A percentile compares a stretch with the other conserved stretches of the same genome.
These are phyloP conservation scores for Augiades crinisus DNA, from an alignment of 2,888 invertebrate genomes.

Conservation along the genomic window DNA sequence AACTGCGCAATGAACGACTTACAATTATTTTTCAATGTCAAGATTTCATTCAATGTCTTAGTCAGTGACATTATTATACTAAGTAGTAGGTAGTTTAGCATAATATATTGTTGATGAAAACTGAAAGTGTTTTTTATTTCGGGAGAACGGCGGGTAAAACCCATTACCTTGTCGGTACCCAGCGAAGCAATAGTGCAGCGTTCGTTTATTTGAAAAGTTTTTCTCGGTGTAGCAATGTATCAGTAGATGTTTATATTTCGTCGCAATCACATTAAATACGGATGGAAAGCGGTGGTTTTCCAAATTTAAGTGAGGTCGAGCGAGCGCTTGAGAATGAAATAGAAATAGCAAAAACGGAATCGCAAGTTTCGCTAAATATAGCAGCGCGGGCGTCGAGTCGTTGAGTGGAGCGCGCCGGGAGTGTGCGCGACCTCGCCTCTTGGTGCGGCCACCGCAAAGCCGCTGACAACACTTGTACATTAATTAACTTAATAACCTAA, in stretches of 20 bases:
- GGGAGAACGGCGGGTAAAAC: background rate
- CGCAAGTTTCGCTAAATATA: slow-evolving; percentile 78
- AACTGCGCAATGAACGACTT: slow-evolving; percentile 28
- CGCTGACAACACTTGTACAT: background rate
- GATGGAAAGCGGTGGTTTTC: slow-evolving; percentile 43
- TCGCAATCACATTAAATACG: background rate
- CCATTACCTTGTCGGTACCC: background rate
- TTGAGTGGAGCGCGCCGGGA: slow-evolving; percentile 55
- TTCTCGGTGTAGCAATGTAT: background rate
- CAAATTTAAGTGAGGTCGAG: slow-evolving; percentile 60
- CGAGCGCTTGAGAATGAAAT: slow-evolving; percentile 69
- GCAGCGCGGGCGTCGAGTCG: too few relatives aligned
- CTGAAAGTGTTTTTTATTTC: background rate
- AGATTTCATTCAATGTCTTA: background rate
- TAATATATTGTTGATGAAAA: background rate
- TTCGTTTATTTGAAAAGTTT: background rate
- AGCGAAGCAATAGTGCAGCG: background rate
- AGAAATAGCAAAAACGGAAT: slow-evolving; percentile 77
- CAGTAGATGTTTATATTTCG: background rate
- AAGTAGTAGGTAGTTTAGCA: background rate
- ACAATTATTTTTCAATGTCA: background rate
- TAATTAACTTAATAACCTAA: slow-evolving; percentile 28
- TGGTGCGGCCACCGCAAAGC: slow-evolving; percentile 24
- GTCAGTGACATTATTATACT: background rate
- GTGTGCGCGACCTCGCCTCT: slow-evolving; percentile 59